phyloP scores from a whole-genome alignment of 2,888 invertebrate species.

The Erynnis tages region DNA sequence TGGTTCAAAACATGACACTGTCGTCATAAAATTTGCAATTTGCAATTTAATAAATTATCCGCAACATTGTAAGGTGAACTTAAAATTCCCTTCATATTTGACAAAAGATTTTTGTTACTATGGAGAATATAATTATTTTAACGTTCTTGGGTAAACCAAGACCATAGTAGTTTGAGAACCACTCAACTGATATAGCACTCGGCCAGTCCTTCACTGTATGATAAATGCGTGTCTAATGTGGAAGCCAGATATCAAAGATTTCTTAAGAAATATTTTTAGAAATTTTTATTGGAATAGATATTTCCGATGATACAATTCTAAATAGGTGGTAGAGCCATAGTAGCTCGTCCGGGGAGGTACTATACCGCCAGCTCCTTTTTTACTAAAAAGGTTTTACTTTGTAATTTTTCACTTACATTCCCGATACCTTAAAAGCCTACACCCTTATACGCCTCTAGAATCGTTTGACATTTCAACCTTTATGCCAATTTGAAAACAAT shows the following conservation, averaged over 20 bases:
- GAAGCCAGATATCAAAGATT: not conserved
- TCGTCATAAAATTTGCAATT: too few relatives aligned
- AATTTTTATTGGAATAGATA: not conserved
- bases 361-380: too few relatives aligned
- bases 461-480: constrained; percentile 12
- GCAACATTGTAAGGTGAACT: too few relatives aligned
- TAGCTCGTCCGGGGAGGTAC: too few relatives aligned
- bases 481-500: constrained; percentile 21
- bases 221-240: constrained; percentile 22
- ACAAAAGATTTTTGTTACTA: too few relatives aligned
- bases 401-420: not conserved
- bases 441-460: not conserved
- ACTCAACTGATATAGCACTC: not conserved
- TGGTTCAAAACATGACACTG: too few relatives aligned
- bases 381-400: not conserved
- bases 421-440: not conserved
- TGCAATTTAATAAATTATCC: too few relatives aligned
- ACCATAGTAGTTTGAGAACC: not conserved
- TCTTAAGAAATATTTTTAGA: constrained; percentile 14
- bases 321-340: too few relatives aligned
- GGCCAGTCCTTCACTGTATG: constrained; percentile 17
- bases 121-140: too few relatives aligned
- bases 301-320: too few relatives aligned
- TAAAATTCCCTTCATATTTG: too few relatives aligned
- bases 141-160: not conserved